Conservation (phyloP, 2,797 vertebrate species). For the Xiphophorus birchmanni region DNA sequence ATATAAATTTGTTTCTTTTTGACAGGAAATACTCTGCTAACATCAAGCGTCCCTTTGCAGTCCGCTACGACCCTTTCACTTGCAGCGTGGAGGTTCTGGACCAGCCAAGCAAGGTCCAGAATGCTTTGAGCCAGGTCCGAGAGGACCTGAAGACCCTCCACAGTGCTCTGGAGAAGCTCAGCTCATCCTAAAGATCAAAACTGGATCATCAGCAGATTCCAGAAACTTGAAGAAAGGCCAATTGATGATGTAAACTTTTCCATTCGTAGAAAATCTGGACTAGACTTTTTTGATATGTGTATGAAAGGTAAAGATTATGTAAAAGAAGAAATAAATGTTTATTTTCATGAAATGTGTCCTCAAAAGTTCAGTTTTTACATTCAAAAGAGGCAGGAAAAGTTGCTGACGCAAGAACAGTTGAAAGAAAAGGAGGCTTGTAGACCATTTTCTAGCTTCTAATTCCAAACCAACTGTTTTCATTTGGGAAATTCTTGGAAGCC, state of each 20-base stretch:
- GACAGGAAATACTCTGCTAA: constrained; percentile 80
- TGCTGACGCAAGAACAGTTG: constrained; percentile 41
- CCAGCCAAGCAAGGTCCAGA: constrained; percentile 80
- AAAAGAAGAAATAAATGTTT: constrained; percentile 62
- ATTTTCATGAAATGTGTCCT: constrained; percentile 55
- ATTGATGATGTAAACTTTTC: neutral
- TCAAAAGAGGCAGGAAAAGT: neutral
- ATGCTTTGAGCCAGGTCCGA: constrained; percentile 74
- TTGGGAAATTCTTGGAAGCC: constrained; percentile 71
- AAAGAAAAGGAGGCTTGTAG: constrained; percentile 53
- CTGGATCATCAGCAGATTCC: neutral
- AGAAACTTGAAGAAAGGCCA: neutral
- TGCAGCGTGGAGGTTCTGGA: constrained; percentile 82
- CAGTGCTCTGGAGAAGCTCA: constrained; percentile 80
- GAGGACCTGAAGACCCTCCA: constrained; percentile 82
- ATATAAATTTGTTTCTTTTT: neutral
- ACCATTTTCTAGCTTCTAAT: constrained; percentile 48
- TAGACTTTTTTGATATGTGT: constrained; percentile 25
- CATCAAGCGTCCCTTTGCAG: constrained; percentile 82
- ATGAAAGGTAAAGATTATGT: constrained; percentile 40
- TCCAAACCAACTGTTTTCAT: constrained; percentile 78
- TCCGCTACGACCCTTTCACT: constrained; percentile 83
- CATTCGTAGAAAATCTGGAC: neutral
- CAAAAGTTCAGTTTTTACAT: neutral
- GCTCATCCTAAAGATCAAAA: constrained; percentile 44